Evolutionary conservation across 2,888 invertebrate genomes (phyloP).

Genomic region (Eueremaeus valkanovi): DNA sequence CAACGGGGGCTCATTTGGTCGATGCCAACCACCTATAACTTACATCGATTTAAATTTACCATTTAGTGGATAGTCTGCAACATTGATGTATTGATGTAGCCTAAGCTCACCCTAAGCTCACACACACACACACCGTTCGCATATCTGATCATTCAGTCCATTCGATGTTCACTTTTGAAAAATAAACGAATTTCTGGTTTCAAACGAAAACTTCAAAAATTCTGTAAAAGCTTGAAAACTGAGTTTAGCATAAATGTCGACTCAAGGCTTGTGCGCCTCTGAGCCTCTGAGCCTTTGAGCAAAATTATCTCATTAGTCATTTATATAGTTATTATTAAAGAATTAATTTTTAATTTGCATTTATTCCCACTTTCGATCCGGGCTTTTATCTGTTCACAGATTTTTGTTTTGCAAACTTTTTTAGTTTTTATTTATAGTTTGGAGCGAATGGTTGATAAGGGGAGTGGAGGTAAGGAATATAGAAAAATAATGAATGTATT

Average conservation of each 20-base stretch:
- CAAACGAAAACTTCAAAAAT: no score
- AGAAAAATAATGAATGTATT: slow-evolving; percentile 7
- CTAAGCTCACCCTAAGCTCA: background rate
- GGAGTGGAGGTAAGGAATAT: background rate
- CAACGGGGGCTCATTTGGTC: slow-evolving; percentile 16
- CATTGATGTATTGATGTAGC: background rate
- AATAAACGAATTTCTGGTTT: background rate
- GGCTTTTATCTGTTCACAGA: slow-evolving; percentile 6
- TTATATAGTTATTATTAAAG: background rate
- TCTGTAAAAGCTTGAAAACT: background rate
- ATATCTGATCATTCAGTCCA: background rate
- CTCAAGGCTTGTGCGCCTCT: background rate
- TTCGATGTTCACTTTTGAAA: slow-evolving; percentile 7
- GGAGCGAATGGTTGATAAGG: background rate
- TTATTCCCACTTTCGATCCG: background rate
- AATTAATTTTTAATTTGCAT: slow-evolving; percentile 10
- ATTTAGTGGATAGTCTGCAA: background rate
- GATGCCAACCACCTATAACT: slow-evolving; percentile 13
- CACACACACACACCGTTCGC: background rate
- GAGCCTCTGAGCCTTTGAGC: background rate
- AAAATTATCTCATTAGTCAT: slow-evolving; percentile 26
- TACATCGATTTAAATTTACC: slow-evolving; percentile 5
- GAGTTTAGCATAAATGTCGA: background rate
- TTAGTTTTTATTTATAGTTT: background rate
- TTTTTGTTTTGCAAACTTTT: background rate